Percentiles rank a stretch among this genome's conserved stretches.
Evolutionary conservation across 2,797 vertebrate genomes (phyloP).

Genomic region (Orientallactaga sibirica): DNA sequence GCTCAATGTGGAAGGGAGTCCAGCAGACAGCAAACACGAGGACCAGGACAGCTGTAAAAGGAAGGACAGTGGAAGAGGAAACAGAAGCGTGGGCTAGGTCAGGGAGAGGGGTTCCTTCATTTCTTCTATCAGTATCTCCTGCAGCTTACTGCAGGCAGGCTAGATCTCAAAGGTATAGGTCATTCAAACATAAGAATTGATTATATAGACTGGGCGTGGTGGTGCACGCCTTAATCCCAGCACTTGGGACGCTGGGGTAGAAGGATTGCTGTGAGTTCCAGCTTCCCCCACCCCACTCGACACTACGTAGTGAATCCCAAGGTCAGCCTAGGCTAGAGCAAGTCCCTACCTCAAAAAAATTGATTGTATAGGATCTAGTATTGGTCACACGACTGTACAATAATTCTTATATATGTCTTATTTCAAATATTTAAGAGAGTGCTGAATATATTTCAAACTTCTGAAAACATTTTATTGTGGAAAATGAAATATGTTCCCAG

Average conservation of each 20-base stretch:
- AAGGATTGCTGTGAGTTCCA: too few relatives aligned
- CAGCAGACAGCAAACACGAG: slow-evolving; percentile 89
- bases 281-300: too few relatives aligned
- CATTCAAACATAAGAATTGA: background rate
- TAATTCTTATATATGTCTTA: background rate
- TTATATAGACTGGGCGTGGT: too few relatives aligned
- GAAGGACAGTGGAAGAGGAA: slow-evolving; percentile 12
- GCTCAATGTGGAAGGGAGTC: slow-evolving; percentile 89
- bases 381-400: background rate
- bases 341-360: too few relatives aligned
- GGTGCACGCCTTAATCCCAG: too few relatives aligned
- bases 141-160: background rate
- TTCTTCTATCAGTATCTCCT: background rate
- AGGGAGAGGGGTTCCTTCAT: background rate
- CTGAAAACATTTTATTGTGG: slow-evolving; percentile 13
- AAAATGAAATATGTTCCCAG: background rate
- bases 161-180: background rate
- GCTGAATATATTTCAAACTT: slow-evolving; percentile 22
- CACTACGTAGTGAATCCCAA: too few relatives aligned
- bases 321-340: too few relatives aligned
- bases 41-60: slow-evolving; percentile 87
- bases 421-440: slow-evolving; percentile 20
- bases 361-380: background rate
- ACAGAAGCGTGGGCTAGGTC: background rate
- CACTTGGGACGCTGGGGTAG: too few relatives aligned